Evolutionary conservation across 2,797 vertebrate genomes (phyloP).

Genomic region (Ataeniobius toweri): DNA sequence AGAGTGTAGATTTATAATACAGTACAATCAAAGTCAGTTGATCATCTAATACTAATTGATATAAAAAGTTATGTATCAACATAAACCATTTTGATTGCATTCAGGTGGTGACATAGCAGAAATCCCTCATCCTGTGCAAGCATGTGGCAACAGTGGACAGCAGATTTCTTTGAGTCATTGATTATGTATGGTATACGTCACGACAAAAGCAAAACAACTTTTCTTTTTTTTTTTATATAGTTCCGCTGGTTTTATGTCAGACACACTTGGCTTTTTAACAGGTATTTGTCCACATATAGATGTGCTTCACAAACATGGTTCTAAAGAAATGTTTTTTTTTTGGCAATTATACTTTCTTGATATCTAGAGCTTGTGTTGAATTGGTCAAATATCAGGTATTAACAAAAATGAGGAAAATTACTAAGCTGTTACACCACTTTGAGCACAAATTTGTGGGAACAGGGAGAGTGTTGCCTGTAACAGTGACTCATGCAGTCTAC

Average conservation of each 20-base stretch:
- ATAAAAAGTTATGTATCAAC: background rate
- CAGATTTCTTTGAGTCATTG: background rate
- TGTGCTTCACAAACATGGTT: background rate
- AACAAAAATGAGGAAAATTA: slow-evolving; percentile 5
- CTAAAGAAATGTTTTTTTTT: background rate
- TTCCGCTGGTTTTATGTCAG: background rate
- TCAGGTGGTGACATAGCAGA: background rate
- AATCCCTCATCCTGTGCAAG: background rate
- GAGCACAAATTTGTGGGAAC: slow-evolving; percentile 55
- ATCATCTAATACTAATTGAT: background rate
- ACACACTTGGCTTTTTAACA: background rate
- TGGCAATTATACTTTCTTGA: background rate
- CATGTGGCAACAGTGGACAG: background rate
- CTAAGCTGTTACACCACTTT: background rate
- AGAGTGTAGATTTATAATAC: background rate
- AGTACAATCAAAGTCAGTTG: background rate
- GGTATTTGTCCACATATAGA: background rate
- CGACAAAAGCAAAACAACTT: background rate
- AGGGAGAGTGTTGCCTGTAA: slow-evolving; percentile 36
- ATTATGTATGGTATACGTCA: background rate
- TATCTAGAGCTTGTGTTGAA: background rate
- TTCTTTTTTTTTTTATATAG: background rate
- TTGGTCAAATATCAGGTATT: slow-evolving; percentile 13
- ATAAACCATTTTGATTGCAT: background rate
- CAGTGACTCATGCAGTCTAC: slow-evolving; percentile 64